Conservation (phyloP, 2,113 vertebrate species). For the Calidris pygmaea region DNA sequence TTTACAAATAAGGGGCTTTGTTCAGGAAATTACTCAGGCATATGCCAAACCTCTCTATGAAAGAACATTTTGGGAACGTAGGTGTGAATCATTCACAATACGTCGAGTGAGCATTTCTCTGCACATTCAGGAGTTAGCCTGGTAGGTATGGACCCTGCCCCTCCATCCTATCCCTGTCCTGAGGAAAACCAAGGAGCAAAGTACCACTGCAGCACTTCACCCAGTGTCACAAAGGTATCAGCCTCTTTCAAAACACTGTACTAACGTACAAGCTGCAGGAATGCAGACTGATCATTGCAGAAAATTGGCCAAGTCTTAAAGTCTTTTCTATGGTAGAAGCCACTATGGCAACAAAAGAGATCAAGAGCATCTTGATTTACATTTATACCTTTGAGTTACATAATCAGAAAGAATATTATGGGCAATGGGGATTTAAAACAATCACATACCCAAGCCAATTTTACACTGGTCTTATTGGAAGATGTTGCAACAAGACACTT, state of each 20-base stretch:
- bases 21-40: background rate
- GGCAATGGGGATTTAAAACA: background rate
- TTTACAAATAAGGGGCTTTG: background rate
- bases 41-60: background rate
- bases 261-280: background rate
- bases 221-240: background rate
- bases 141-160: background rate
- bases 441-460: background rate
- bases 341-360: background rate
- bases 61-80: background rate
- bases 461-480: background rate
- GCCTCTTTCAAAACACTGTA: background rate
- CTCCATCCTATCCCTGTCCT: background rate
- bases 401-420: background rate
- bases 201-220: background rate
- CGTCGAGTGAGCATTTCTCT: background rate
- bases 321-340: background rate
- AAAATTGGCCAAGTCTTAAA: background rate
- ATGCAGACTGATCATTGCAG: background rate
- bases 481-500: conserved; percentile 9
- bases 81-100: background rate
- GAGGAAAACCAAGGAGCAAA: background rate
- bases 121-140: background rate
- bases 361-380: background rate
- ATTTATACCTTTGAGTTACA: background rate